Conservation (phyloP, 2,113 vertebrate species). For the Holacanthus passer region DNA sequence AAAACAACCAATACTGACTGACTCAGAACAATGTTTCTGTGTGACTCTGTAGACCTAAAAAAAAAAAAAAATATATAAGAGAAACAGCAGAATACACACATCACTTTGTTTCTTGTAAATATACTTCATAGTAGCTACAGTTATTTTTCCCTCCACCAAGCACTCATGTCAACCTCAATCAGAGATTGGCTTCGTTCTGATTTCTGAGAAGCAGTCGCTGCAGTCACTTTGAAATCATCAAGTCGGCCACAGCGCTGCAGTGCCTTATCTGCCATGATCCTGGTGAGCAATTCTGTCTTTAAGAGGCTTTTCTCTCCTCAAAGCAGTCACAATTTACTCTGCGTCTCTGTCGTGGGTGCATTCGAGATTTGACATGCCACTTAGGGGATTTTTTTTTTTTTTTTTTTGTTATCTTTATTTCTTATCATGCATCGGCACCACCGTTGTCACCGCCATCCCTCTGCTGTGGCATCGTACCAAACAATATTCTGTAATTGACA, state of each 20-base stretch:
- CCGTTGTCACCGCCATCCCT: background rate
- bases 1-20: background rate
- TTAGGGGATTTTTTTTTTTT: conserved; percentile 51
- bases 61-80: background rate
- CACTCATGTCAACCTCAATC: conserved; percentile 59
- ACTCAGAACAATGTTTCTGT: background rate
- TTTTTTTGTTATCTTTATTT: conserved; percentile 32
- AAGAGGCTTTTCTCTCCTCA: conserved; percentile 73
- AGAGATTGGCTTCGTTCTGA: conserved; percentile 56
- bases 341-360: conserved; percentile 48
- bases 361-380: conserved; percentile 66
- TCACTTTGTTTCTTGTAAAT: conserved; percentile 35
- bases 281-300: conserved; percentile 64
- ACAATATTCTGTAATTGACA: conserved; percentile 28
- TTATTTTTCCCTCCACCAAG: conserved; percentile 34
- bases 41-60: background rate
- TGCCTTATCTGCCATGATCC: conserved; percentile 70
- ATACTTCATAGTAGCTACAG: background rate
- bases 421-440: conserved; percentile 23
- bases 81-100: conserved; percentile 29
- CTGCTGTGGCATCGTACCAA: background rate
- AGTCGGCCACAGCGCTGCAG: conserved; percentile 32
- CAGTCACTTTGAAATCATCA: conserved; percentile 71
- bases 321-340: conserved; percentile 58
- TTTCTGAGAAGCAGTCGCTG: conserved; percentile 64